A percentile compares a stretch with the other conserved stretches of the same genome.
These are phyloP conservation scores for Tachina fera DNA, from an alignment of 2,888 invertebrate genomes.

Conservation along the genomic window DNA sequence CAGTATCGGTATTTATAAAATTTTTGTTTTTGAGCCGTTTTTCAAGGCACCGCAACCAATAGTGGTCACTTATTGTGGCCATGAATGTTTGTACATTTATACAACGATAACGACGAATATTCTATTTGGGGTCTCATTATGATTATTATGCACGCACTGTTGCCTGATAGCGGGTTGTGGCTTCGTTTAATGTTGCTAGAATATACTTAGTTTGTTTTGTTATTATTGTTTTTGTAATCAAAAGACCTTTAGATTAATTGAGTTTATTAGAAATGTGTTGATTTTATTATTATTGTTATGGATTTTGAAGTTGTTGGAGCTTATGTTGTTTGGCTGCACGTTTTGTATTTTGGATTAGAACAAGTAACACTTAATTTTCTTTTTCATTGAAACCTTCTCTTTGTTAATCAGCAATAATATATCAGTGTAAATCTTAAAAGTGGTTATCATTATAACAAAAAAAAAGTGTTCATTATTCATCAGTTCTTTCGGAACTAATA, in stretches of 20 bases:
- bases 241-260: constrained; percentile 68
- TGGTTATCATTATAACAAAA: constrained; percentile 1
- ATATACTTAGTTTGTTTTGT: background rate
- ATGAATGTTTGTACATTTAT: constrained; percentile 8
- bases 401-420: constrained; percentile 58
- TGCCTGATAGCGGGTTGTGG: constrained; percentile 57
- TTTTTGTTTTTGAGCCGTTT: constrained; percentile 51
- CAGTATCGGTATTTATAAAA: constrained; percentile 38
- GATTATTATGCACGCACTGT: constrained; percentile 68
- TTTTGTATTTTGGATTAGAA: constrained; percentile 48
- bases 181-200: constrained; percentile 45
- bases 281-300: constrained; percentile 51
- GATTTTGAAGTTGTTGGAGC: constrained; percentile 11
- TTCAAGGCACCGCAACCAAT: constrained; percentile 24
- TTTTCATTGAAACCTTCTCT: constrained; percentile 53
- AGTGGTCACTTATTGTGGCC: constrained; percentile 49
- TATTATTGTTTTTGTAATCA: constrained; percentile 39
- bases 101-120: background rate
- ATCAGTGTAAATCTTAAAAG: background rate
- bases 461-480: background rate
- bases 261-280: constrained; percentile 63
- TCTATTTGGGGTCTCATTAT: constrained; percentile 38
- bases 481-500: constrained; percentile 14
- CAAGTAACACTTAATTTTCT: constrained; percentile 63
- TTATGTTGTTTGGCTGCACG: constrained; percentile 27